phyloP scores from a whole-genome alignment of 2,113 vertebrate species.

The Alouatta palliata region DNA sequence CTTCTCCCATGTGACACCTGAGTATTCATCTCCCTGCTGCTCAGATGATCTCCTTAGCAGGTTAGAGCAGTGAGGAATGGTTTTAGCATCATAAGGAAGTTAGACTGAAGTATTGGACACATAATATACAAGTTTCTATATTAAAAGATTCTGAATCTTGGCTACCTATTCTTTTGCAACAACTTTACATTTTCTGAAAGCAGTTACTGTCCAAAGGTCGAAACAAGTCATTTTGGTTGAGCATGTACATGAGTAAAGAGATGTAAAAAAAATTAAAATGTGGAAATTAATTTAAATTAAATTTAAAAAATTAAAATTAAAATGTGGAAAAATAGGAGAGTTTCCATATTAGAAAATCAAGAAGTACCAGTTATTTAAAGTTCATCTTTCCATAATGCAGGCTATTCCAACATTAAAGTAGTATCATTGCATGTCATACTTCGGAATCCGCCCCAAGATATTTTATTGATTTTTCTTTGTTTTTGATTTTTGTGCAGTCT shows the following conservation, averaged over 20 bases:
- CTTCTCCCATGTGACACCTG: constrained; percentile 78
- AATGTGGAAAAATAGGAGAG: no score
- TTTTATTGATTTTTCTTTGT: constrained; percentile 93
- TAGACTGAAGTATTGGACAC: constrained; percentile 83
- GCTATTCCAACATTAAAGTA: constrained; percentile 85
- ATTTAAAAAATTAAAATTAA: no score
- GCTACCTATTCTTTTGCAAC: constrained; percentile 82
- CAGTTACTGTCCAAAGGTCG: constrained; percentile 85
- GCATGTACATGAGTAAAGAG: constrained; percentile 81
- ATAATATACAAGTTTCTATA: constrained; percentile 81
- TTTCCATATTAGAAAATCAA: constrained; percentile 85
- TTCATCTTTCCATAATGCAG: constrained; percentile 87
- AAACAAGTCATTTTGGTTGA: constrained; percentile 84
- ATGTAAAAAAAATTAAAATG: constrained; percentile 82
- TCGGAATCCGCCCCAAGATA: constrained; percentile 93
- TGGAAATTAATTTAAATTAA: no score
- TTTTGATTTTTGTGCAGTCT: constrained; percentile 94
- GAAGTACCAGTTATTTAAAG: constrained; percentile 87
- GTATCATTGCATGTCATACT: constrained; percentile 90
- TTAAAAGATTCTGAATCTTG: constrained; percentile 81
- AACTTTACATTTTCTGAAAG: constrained; percentile 85
- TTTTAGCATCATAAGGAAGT: constrained; percentile 83
- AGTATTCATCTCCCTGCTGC: constrained; percentile 75
- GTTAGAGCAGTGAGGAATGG: constrained; percentile 83
- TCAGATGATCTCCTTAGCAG: constrained; percentile 81